phyloP scores from a whole-genome alignment of 2,797 vertebrate species.

The Chromobotia macracanthus region DNA sequence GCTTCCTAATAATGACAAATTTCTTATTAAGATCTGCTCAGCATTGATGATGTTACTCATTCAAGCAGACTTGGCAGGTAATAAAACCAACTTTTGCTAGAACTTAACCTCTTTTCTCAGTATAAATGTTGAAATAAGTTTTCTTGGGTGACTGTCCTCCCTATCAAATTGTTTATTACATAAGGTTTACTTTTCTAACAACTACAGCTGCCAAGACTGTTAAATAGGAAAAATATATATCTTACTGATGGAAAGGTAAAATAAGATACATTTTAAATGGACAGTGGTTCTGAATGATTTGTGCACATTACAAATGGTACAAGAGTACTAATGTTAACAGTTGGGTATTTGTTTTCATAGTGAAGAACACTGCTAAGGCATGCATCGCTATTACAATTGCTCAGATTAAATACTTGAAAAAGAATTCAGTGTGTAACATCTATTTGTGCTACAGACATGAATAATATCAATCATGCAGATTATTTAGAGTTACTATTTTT shows the following conservation, averaged over 20 bases:
- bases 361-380: background rate
- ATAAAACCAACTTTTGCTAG: constrained; percentile 10
- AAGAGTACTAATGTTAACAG: background rate
- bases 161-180: background rate
- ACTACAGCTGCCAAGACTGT: background rate
- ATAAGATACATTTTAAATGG: background rate
- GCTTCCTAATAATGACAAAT: constrained; percentile 26
- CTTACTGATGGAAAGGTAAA: background rate
- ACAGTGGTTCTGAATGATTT: background rate
- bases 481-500: too few species aligned
- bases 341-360: background rate
- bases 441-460: too few species aligned
- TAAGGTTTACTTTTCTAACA: background rate
- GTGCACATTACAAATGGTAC: background rate
- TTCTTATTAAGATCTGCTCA: constrained; percentile 37
- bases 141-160: constrained; percentile 31
- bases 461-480: too few species aligned
- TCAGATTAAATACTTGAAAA: too few species aligned
- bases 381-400: too few species aligned
- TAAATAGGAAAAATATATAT: background rate
- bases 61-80: constrained; percentile 21
- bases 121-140: constrained; percentile 32
- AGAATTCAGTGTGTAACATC: too few species aligned
- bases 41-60: constrained; percentile 24
- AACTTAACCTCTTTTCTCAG: constrained; percentile 16